A percentile compares a stretch with the other conserved stretches of the same genome.
Conservation (phyloP, 2,888 invertebrate species). For the Sepioteuthis lessoniana region DNA sequence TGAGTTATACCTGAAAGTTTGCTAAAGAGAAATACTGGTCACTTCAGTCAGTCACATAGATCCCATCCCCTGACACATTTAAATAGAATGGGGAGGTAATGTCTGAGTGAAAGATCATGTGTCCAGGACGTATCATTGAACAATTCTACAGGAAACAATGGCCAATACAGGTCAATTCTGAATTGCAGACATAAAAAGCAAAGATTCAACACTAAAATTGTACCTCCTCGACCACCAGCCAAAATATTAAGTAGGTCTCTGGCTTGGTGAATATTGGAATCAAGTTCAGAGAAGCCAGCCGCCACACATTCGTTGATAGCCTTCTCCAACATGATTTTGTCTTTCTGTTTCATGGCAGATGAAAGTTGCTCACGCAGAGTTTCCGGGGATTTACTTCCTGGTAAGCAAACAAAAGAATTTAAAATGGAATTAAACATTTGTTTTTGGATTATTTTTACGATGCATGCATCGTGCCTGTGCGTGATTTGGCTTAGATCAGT, state of each 20-base stretch:
- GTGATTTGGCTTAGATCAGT: neutral
- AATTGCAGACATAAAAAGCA: too few relatives aligned
- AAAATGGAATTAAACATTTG: neutral
- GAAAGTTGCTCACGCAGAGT: neutral
- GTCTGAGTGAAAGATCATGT: too few relatives aligned
- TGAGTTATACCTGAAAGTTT: too few relatives aligned
- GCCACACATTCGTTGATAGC: conserved; percentile 33
- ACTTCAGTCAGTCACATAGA: too few relatives aligned
- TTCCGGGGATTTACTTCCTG: neutral
- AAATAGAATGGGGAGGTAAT: too few relatives aligned
- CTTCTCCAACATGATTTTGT: neutral
- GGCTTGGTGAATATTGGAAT: neutral
- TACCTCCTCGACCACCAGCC: neutral
- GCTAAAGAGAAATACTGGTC: too few relatives aligned
- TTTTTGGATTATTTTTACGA: neutral
- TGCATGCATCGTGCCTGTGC: neutral
- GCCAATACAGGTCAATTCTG: too few relatives aligned
- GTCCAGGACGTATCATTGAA: too few relatives aligned
- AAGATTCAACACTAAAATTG: neutral
- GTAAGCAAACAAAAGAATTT: neutral
- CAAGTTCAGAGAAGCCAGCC: neutral
- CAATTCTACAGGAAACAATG: too few relatives aligned
- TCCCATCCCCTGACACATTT: too few relatives aligned
- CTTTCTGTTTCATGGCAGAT: neutral
- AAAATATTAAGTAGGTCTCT: neutral